A percentile compares a stretch with the other conserved stretches of the same genome.
These are phyloP conservation scores for Amaurobius ferox DNA, from an alignment of 2,888 invertebrate genomes.

Conservation along the genomic window DNA sequence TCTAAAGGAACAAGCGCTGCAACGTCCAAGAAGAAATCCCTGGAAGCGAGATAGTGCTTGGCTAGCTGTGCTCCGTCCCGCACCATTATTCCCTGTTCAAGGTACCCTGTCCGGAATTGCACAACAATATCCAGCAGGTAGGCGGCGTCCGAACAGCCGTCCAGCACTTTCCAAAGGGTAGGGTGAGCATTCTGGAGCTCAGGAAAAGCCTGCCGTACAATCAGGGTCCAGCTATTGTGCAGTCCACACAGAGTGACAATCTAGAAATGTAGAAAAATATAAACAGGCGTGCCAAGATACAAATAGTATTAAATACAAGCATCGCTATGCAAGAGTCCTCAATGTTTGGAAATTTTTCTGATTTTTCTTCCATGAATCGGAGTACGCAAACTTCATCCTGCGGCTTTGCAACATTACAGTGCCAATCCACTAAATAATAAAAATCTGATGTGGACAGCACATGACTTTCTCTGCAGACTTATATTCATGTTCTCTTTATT, in stretches of 20 bases:
- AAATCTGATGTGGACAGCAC: no score
- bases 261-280: not conserved
- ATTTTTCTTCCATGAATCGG: no score
- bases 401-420: no score
- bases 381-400: no score
- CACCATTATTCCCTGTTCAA: conserved; percentile 96
- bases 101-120: conserved; percentile 94
- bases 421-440: no score
- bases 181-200: conserved; percentile 88
- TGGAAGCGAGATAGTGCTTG: conserved; percentile 90
- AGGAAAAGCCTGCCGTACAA: conserved; percentile 95
- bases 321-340: no score
- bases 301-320: no score
- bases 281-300: no score
- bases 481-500: no score
- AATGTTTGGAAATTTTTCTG: no score
- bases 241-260: conserved; percentile 91
- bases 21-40: conserved; percentile 90
- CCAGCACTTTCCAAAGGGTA: conserved; percentile 88
- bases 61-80: conserved; percentile 93
- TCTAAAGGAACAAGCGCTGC: conserved; percentile 90
- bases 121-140: conserved; percentile 92
- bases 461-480: no score
- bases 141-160: conserved; percentile 90
- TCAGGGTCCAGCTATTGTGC: conserved; percentile 96